phyloP scores from a whole-genome alignment of 2,113 vertebrate species.

The Lipotes vexillifer region DNA sequence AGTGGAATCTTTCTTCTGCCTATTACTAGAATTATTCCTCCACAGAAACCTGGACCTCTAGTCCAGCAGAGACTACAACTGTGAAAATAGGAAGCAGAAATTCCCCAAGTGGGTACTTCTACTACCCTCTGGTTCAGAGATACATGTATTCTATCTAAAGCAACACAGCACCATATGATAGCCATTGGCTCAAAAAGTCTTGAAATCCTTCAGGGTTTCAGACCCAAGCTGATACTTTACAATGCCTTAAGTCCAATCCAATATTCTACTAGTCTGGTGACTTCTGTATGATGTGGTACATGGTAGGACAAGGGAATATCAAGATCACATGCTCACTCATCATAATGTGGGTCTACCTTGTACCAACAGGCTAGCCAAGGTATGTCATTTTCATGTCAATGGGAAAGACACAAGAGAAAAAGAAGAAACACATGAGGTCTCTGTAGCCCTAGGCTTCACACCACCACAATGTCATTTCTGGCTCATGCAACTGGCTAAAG shows the following conservation, averaged over 20 bases:
- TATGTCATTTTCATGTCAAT: not conserved
- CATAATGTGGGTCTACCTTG: not conserved
- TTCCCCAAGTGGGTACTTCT: not conserved
- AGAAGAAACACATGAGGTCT: not conserved
- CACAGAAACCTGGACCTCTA: not conserved
- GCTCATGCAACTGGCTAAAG: not conserved
- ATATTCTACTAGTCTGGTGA: not conserved
- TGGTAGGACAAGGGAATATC: not conserved
- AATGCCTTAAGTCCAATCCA: not conserved
- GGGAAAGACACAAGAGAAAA: not conserved
- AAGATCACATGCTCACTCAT: not conserved
- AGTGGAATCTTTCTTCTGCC: not conserved
- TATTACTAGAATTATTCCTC: not conserved
- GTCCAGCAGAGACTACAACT: not conserved
- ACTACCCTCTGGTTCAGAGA: not conserved
- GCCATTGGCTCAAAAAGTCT: not conserved
- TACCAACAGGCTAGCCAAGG: not conserved
- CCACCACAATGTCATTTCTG: no score
- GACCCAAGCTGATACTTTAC: not conserved
- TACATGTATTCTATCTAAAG: not conserved
- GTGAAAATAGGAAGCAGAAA: not conserved
- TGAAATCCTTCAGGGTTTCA: not conserved
- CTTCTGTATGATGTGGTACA: not conserved
- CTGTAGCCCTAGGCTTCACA: not conserved
- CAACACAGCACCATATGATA: not conserved